These are phyloP conservation scores for Pluvianellus socialis DNA, from an alignment of 2,113 vertebrate genomes.

Conservation along the genomic window DNA sequence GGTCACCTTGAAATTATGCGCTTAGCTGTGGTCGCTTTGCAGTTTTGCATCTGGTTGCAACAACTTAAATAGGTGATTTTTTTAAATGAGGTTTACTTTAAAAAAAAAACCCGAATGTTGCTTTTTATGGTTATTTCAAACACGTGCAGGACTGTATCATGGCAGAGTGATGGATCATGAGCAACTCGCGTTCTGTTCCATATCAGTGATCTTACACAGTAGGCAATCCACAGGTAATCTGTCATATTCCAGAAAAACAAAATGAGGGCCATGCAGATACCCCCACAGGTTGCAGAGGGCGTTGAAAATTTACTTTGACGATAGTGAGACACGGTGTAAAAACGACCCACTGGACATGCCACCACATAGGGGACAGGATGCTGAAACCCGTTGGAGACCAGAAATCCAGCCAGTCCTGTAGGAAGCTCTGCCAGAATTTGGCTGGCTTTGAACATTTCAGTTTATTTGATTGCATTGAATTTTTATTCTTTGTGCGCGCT, in stretches of 20 bases:
- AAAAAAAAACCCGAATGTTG: neutral
- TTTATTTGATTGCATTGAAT: neutral
- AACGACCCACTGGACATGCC: neutral
- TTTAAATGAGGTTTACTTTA: neutral
- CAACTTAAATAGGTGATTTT: neutral
- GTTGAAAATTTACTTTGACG: neutral
- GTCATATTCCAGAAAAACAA: constrained; percentile 39
- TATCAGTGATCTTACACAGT: constrained; percentile 50
- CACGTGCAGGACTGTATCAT: neutral
- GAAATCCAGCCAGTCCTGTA: neutral
- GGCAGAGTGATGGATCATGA: constrained; percentile 59
- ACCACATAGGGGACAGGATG: neutral
- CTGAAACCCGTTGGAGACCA: neutral
- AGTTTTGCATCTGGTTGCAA: neutral
- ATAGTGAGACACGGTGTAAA: neutral
- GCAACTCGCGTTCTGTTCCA: constrained; percentile 28
- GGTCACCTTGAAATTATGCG: neutral
- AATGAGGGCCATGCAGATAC: constrained; percentile 37
- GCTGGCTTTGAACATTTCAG: neutral
- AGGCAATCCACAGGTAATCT: constrained; percentile 53
- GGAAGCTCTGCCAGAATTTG: neutral
- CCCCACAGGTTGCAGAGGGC: constrained; percentile 22
- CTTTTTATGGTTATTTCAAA: neutral
- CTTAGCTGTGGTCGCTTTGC: neutral
- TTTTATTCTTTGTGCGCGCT: neutral